Conservation (phyloP, 2,113 vertebrate genomes). For the Engystomops pustulosus region DNA sequence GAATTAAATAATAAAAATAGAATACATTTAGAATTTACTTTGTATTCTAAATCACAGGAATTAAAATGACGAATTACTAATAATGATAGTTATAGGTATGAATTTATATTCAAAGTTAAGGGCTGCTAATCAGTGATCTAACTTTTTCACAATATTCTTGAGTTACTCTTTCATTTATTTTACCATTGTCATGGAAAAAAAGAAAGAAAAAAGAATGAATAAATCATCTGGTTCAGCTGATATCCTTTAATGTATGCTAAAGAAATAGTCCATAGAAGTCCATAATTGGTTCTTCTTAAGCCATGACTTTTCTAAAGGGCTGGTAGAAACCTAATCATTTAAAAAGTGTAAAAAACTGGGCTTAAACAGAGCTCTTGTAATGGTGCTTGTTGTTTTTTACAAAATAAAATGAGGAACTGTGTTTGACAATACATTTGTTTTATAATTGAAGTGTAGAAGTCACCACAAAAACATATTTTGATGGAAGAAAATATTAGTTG, state of each 20-base stretch:
- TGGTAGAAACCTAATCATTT: too few species aligned
- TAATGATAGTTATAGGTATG: background rate
- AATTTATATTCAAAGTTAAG: background rate
- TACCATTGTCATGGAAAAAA: background rate
- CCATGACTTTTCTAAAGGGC: background rate
- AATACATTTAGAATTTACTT: too few species aligned
- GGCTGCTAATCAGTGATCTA: background rate
- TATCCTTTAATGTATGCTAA: background rate
- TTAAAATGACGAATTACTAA: background rate
- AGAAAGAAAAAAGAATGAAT: background rate
- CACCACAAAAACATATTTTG: too few species aligned
- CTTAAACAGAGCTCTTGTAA: too few species aligned
- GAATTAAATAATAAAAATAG: too few species aligned
- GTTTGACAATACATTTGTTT: too few species aligned
- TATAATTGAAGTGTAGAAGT: too few species aligned
- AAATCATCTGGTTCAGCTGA: background rate
- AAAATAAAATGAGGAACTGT: too few species aligned
- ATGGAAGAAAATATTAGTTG: too few species aligned
- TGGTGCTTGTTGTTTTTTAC: too few species aligned
- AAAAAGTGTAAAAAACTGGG: too few species aligned
- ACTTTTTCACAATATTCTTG: background rate
- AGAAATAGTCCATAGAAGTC: background rate
- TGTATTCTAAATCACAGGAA: background rate
- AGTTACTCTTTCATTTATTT: conserved; percentile 4
- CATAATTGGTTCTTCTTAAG: background rate